Evolutionary conservation across 2,797 vertebrate species (phyloP), one percentile per base, ranked within the genome.

Genomic region (Darevskia nairensis): DNA sequence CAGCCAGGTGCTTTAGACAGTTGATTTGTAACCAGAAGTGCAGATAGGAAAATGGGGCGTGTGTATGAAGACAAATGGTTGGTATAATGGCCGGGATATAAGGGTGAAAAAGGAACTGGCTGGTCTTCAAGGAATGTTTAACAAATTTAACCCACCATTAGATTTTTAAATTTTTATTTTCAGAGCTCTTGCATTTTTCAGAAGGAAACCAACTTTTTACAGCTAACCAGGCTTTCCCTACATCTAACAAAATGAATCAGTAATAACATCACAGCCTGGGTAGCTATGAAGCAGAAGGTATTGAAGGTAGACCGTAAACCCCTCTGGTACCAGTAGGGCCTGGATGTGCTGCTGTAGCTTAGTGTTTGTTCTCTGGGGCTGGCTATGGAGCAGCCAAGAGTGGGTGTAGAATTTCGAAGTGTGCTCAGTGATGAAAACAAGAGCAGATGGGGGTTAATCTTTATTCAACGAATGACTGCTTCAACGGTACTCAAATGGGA

Each of bases 401-500:
- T 77, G 25, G 19, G 44, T 2, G 61, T 13, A 29, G 17, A 27
- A 32, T 83, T 88, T 77, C 80, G n/a, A 83, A 83, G 35, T 50
- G 32, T 69, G 25, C 74, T 83, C 25, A 41, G 10, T 39, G 32
- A 41, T 69, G 15, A 78, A 87, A 75, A 87, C 79, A 74, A 55
- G 59, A 83, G 27, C 81, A 76, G 71, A 78, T 77, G 86, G 59
- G 72, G 41, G 41, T 82, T 83, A 83, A 83, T 88, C 61, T 69
- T 86, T 86, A 79, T 69, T 77, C 80, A 88, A 69, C 3, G 8
- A 83, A 78, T 29, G 17, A 66, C 79, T 41, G 41, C 10, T 81
- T 85, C 59, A 61, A 39, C 19, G 79, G 76, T 59, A 17, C 78
- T 32, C 23, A 44, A 83, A n/a, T 50, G 71, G 71, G 71, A 61